A percentile compares a stretch with the other conserved stretches of the same genome.
These are phyloP conservation scores for Euura saliciscinereae DNA, from an alignment of 1,140 invertebrate species.

Conservation along the genomic window DNA sequence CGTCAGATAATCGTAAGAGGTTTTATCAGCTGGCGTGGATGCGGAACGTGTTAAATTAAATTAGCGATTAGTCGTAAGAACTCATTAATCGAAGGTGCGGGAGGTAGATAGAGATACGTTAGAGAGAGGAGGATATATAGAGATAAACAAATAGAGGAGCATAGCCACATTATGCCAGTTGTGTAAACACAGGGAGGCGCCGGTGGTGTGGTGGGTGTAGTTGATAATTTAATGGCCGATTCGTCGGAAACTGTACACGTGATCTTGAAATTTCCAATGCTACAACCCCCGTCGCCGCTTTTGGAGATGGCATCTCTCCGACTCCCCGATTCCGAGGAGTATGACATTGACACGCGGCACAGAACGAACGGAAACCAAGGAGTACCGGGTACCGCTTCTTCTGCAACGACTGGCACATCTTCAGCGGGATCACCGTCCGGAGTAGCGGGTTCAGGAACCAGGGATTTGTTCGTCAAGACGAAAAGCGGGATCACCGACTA, in stretches of 20 bases:
- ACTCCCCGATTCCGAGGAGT: constrained; percentile 59
- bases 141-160: not conserved
- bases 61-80: too few relatives aligned
- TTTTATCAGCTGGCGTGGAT: too few relatives aligned
- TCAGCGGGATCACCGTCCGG: constrained; percentile 16
- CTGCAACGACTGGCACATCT: constrained; percentile 22
- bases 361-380: constrained; percentile 35
- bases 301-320: constrained; percentile 59
- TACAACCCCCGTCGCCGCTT: constrained; percentile 48
- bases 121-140: not conserved
- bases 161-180: not conserved
- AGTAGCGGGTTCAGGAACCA: constrained; percentile 24
- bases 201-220: not conserved
- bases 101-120: not conserved
- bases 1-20: too few relatives aligned
- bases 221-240: constrained; percentile 7
- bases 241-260: not conserved
- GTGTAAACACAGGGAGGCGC: not conserved
- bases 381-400: constrained; percentile 23
- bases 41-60: too few relatives aligned
- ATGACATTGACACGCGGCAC: constrained; percentile 51
- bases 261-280: constrained; percentile 13
- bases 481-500: constrained; percentile 54
- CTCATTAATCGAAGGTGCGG: not conserved
- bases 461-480: constrained; percentile 34